These are phyloP conservation scores for Anhinga anhinga DNA, from an alignment of 2,113 vertebrate genomes.

Conservation along the genomic window DNA sequence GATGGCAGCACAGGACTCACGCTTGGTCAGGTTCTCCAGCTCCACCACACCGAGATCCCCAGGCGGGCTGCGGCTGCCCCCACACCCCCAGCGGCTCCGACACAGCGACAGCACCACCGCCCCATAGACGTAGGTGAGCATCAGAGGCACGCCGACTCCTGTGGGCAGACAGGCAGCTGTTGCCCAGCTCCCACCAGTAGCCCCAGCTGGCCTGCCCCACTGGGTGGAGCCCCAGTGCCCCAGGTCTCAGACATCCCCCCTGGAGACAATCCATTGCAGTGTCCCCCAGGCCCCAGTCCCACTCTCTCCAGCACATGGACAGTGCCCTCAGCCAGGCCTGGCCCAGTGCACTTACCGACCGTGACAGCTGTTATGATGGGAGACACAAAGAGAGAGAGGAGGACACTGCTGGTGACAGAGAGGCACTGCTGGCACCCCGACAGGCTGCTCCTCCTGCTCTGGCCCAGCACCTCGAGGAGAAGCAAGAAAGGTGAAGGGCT, in stretches of 20 bases:
- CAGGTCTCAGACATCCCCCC: not conserved
- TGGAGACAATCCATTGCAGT: rapidly evolving
- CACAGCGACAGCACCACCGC: conserved; percentile 86
- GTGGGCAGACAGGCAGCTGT: not conserved
- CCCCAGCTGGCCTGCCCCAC: not conserved
- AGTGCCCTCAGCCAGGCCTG: not conserved
- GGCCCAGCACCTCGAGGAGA: conserved; percentile 76
- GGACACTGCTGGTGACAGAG: conserved; percentile 84
- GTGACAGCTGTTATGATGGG: conserved; percentile 85
- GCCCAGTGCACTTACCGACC: conserved; percentile 55
- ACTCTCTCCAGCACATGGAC: rapidly evolving
- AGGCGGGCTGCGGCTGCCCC: conserved; percentile 68
- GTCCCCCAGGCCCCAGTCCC: too few relatives aligned
- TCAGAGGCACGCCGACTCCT: conserved; percentile 84
- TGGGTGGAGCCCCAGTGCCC: rapidly evolving
- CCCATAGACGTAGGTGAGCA: conserved; percentile 85
- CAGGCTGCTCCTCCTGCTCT: conserved; percentile 86
- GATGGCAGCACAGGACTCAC: conserved; percentile 59
- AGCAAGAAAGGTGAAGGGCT: not conserved
- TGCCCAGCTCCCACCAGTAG: not conserved
- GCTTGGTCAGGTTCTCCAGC: conserved; percentile 70
- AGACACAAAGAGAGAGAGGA: conserved; percentile 86
- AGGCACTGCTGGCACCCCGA: conserved; percentile 88
- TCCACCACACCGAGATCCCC: conserved; percentile 60
- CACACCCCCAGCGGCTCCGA: conserved; percentile 77